Conservation (phyloP, 2,888 invertebrate genomes). For the Drosophila formosana region DNA sequence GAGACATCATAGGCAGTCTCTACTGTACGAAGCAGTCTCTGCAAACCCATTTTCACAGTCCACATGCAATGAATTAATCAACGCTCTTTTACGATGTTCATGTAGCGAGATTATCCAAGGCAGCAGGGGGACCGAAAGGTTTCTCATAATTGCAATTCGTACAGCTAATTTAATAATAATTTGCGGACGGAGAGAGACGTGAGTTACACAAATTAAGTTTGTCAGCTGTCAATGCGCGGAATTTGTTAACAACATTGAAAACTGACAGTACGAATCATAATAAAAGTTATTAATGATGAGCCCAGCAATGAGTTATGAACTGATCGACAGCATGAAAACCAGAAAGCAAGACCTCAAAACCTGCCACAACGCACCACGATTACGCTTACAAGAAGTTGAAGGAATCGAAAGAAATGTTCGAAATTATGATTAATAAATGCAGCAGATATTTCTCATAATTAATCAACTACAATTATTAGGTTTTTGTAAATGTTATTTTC, state of each 20-base stretch:
- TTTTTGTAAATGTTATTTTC: too few species aligned
- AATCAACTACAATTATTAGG: too few species aligned
- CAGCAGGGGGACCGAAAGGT: conserved; percentile 4
- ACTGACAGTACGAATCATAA: conserved; percentile 83
- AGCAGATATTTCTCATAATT: not conserved
- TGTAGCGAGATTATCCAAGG: conserved; percentile 27
- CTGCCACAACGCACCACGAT: not conserved
- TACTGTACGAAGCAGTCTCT: conserved; percentile 52
- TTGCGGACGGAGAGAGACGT: conserved; percentile 39
- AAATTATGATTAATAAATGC: not conserved
- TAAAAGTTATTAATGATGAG: conserved; percentile 80
- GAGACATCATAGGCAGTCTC: conserved; percentile 33
- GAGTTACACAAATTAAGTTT: conserved; percentile 81
- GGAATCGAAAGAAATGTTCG: not conserved
- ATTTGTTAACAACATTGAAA: conserved; percentile 84
- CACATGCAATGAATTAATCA: conserved; percentile 77
- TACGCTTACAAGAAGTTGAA: conserved; percentile 19
- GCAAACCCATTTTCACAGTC: conserved; percentile 45
- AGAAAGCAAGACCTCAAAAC: not conserved
- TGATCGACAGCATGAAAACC: conserved; percentile 30
- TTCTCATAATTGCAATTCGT: conserved; percentile 71
- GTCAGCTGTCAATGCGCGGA: conserved; percentile 82
- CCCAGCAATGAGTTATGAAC: conserved; percentile 79
- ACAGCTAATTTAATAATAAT: conserved; percentile 78
- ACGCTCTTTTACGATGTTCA: conserved; percentile 59